A percentile compares a stretch with the other conserved stretches of the same genome.
These are phyloP conservation scores for Battus philenor DNA, from an alignment of 1,140 invertebrate species.

Conservation along the genomic window DNA sequence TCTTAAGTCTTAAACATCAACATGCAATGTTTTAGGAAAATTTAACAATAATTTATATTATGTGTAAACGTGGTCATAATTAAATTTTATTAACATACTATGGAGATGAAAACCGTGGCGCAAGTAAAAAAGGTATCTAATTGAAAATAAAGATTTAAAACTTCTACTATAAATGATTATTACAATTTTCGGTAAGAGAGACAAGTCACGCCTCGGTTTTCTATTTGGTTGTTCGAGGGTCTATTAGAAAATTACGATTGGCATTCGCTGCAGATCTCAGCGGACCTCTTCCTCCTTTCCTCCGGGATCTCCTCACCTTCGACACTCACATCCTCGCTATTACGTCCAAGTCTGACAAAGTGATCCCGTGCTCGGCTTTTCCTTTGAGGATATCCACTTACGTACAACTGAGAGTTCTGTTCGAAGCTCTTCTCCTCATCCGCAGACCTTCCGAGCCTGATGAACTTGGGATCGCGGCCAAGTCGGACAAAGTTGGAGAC, in stretches of 20 bases:
- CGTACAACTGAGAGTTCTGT: constrained; percentile 39
- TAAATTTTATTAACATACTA: not conserved
- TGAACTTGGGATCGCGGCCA: constrained; percentile 57
- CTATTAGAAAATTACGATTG: constrained; percentile 35
- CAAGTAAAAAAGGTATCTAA: not conserved
- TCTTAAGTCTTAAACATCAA: too few relatives aligned
- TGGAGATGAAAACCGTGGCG: not conserved
- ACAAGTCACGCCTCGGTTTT: not conserved
- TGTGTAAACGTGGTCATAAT: not conserved
- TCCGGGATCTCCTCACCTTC: constrained; percentile 41
- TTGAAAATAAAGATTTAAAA: too few relatives aligned
- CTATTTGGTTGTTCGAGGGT: not conserved
- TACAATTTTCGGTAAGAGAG: not conserved
- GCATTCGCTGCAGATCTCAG: constrained; percentile 48
- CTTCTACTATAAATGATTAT: not conserved
- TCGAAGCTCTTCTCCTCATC: constrained; percentile 48
- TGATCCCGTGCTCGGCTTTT: constrained; percentile 58
- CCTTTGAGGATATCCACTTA: constrained; percentile 53
- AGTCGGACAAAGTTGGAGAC: constrained; percentile 52
- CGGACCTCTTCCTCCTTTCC: constrained; percentile 49
- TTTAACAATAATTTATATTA: not conserved
- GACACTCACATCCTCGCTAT: constrained; percentile 46
- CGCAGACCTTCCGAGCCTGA: constrained; percentile 49
- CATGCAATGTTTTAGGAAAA: too few relatives aligned
- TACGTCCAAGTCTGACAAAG: constrained; percentile 60